These are phyloP conservation scores for Charaxes varanes DNA, from an alignment of 1,140 invertebrate species.

Conservation along the genomic window DNA sequence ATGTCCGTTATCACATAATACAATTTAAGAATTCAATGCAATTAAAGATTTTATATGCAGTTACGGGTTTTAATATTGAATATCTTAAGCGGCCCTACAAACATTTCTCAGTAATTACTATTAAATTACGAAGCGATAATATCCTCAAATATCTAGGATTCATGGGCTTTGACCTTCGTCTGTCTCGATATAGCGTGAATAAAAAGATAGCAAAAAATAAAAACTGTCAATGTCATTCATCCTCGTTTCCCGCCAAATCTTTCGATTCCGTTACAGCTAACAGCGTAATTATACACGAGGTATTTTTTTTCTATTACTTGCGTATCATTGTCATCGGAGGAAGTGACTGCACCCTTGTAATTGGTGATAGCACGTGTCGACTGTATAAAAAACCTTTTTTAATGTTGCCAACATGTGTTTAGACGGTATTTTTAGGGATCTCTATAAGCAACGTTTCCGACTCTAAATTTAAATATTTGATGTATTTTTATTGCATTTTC, in stretches of 20 bases:
- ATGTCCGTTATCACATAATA: too few relatives aligned
- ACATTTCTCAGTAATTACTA: too few relatives aligned
- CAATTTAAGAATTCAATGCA: too few relatives aligned
- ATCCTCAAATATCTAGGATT: background rate
- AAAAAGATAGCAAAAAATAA: slow-evolving; percentile 14
- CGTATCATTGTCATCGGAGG: slow-evolving; percentile 58
- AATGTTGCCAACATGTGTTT: slow-evolving; percentile 11
- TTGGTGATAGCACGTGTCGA: slow-evolving; percentile 29
- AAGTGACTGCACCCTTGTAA: slow-evolving; percentile 47
- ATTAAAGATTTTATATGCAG: too few relatives aligned
- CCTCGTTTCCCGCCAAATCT: slow-evolving; percentile 30
- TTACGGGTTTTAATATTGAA: too few relatives aligned
- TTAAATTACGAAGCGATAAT: too few relatives aligned
- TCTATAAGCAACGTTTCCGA: too few relatives aligned
- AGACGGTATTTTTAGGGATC: slow-evolving; percentile 11
- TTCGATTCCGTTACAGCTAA: slow-evolving; percentile 32
- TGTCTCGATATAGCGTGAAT: background rate
- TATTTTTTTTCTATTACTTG: slow-evolving; percentile 32
- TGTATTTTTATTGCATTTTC: too few relatives aligned
- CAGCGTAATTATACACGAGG: slow-evolving; percentile 34
- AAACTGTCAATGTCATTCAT: slow-evolving; percentile 16
- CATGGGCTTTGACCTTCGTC: background rate
- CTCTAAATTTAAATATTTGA: too few relatives aligned
- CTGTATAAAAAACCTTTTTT: slow-evolving; percentile 14
- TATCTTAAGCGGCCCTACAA: background rate